Evolutionary conservation across 2,113 vertebrate genomes (phyloP), one percentile per base, ranked within the genome.

Genomic region (Anguilla rostrata): DNA sequence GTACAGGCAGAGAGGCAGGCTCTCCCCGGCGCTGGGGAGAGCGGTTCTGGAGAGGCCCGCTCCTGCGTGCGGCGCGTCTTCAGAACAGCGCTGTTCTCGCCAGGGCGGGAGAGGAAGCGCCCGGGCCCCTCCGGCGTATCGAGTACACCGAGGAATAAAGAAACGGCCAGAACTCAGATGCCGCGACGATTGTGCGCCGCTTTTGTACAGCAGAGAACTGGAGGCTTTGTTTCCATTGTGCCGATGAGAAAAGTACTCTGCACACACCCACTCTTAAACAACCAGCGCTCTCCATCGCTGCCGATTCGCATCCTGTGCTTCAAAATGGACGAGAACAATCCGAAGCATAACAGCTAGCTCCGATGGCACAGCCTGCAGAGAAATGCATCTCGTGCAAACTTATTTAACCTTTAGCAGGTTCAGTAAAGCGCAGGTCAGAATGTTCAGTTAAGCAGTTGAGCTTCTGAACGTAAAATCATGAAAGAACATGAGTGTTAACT

Each of bases 191-290:
- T 34, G 26, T 3, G 9, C n/a, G 26, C 26, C 26, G 71, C 71
- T 75, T 75, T 75, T 29, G n/a, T 75, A 75, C 20, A 26, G 34
- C 12, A 75, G 71, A 75, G 11, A 75, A 34, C 11, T 7, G 71
- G 71, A 75, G 9, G 71, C 71, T 75, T 75, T 75, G 71, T 75
- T 14, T 34, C 71, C n/a, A 29, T 75, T 75, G 71, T 75, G 29
- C 26, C 9, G 26, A 29, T 75, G 11, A 75, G 71, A 75, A 75
- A 75, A 12, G 26, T 75, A 9, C 26, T n/a, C n/a, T 22, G 26
- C 71, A 75, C 71, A 75, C 71, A 75, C 71, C 71, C n/a, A 34
- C 71, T 75, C 12, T 75, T 75, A 34, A 75, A n/a, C 71, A 75
- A 34, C 26, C n/a, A 6, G 2, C 71, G 34, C 26, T 75, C 71